phyloP scores from a whole-genome alignment of 2,888 invertebrate genomes.

The Coelopa pilipes region DNA sequence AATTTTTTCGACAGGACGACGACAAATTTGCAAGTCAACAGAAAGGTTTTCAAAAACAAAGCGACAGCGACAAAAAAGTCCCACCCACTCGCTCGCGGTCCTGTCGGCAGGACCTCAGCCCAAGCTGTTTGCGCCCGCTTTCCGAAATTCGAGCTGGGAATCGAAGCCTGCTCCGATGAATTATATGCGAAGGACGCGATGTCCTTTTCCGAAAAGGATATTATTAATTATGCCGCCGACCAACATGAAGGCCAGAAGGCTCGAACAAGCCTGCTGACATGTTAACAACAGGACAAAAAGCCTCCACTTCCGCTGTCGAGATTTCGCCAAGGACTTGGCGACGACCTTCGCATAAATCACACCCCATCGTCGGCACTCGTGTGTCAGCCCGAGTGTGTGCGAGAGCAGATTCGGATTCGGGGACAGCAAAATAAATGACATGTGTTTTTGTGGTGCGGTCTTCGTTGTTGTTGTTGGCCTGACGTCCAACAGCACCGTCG shows the following conservation, averaged over 20 bases:
- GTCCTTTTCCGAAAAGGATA: neutral
- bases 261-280: slow-evolving; percentile 21
- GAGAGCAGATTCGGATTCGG: neutral
- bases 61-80: neutral
- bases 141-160: neutral
- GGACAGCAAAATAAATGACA: slow-evolving; percentile 20
- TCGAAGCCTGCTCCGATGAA: neutral
- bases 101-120: no score
- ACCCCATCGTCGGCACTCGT: neutral
- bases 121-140: no score
- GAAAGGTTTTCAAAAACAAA: neutral
- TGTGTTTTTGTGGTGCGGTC: slow-evolving; percentile 13
- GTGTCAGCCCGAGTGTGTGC: neutral
- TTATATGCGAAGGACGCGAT: neutral
- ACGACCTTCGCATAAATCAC: slow-evolving; percentile 32
- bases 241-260: neutral
- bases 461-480: neutral
- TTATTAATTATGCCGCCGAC: slow-evolving; percentile 14
- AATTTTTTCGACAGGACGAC: neutral
- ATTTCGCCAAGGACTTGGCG: slow-evolving; percentile 5
- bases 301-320: neutral
- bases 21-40: neutral
- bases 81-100: no score
- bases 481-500: neutral
- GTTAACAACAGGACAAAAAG: slow-evolving; percentile 19